phyloP scores from a whole-genome alignment of 2,888 invertebrate species.

The Eumacrocentrus americanus region DNA sequence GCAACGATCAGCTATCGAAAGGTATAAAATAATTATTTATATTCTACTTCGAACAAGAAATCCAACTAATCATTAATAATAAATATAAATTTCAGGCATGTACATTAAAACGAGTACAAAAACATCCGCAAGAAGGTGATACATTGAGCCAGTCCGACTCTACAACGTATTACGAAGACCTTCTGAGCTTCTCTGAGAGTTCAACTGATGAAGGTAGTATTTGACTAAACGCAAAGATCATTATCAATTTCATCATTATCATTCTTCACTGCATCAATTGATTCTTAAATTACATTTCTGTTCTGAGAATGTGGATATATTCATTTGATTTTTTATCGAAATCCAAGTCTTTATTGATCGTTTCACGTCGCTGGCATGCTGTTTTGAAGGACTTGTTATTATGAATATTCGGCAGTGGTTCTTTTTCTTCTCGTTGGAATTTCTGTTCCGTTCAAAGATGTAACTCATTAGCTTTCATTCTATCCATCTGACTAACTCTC shows the following conservation, averaged over 20 bases:
- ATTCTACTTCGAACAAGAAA: no score
- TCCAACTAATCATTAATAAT: no score
- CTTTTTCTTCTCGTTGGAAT: slow-evolving; percentile 21
- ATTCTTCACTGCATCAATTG: slow-evolving; percentile 6
- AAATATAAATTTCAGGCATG: slow-evolving; percentile 74
- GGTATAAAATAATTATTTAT: no score
- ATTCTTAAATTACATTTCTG: background rate
- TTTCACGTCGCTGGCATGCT: no score
- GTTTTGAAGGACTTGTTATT: slow-evolving; percentile 53
- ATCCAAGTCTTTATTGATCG: slow-evolving; percentile 11
- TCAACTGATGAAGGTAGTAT: slow-evolving; percentile 81
- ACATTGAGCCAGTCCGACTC: slow-evolving; percentile 88
- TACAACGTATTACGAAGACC: slow-evolving; percentile 95
- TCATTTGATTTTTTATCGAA: background rate
- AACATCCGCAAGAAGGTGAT: slow-evolving; percentile 85
- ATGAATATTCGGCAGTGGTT: no score
- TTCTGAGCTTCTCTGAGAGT: slow-evolving; percentile 88
- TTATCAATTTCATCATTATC: slow-evolving; percentile 32
- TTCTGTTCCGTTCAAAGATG: slow-evolving; percentile 16
- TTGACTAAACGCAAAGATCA: no score
- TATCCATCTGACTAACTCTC: slow-evolving; percentile 48
- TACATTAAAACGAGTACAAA: slow-evolving; percentile 79
- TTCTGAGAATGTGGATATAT: background rate
- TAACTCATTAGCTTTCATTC: slow-evolving; percentile 40
- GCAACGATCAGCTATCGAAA: slow-evolving; percentile 91